Percentiles rank a stretch among this genome's conserved stretches.
These are phyloP conservation scores for Menidia beryllina DNA, from an alignment of 2,113 vertebrate species.

Conservation along the genomic window DNA sequence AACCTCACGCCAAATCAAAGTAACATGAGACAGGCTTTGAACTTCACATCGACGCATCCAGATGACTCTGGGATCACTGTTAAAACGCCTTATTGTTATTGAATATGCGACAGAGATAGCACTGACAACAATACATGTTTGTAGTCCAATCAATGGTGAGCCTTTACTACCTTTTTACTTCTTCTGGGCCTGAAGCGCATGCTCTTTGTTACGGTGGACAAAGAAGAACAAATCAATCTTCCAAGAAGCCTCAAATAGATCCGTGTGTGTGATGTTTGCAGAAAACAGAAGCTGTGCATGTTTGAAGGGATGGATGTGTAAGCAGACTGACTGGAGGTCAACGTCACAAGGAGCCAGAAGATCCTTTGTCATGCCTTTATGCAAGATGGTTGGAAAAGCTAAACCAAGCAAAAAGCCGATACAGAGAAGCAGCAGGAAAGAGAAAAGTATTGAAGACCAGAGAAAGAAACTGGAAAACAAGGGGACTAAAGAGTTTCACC, in stretches of 20 bases:
- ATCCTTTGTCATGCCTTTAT: too few species aligned
- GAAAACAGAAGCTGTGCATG: conserved; percentile 10
- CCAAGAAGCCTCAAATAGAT: conserved; percentile 28
- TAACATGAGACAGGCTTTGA: conserved; percentile 58
- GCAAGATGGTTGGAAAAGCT: too few species aligned
- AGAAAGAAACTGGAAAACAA: too few species aligned
- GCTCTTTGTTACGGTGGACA: conserved; percentile 4
- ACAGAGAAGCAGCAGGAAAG: too few species aligned
- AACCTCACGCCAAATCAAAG: conserved; percentile 68
- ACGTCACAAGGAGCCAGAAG: too few species aligned
- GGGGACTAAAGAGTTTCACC: too few species aligned
- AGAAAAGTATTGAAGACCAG: too few species aligned
- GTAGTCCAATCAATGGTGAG: conserved; percentile 47
- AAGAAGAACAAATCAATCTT: conserved; percentile 16
- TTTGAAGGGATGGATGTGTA: background rate
- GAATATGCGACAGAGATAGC: conserved; percentile 59
- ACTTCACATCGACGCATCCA: conserved; percentile 26
- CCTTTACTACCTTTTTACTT: conserved; percentile 19
- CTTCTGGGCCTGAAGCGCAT: background rate
- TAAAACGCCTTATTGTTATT: conserved; percentile 52
- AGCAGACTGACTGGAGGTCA: too few species aligned
- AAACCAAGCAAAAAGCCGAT: too few species aligned
- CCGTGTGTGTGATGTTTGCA: conserved; percentile 4
- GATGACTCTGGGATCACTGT: conserved; percentile 49
- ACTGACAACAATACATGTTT: conserved; percentile 31